Evolutionary conservation across 1,140 invertebrate species (phyloP), one percentile per base, ranked within the genome.

Genomic region (Drosophila orosa): DNA sequence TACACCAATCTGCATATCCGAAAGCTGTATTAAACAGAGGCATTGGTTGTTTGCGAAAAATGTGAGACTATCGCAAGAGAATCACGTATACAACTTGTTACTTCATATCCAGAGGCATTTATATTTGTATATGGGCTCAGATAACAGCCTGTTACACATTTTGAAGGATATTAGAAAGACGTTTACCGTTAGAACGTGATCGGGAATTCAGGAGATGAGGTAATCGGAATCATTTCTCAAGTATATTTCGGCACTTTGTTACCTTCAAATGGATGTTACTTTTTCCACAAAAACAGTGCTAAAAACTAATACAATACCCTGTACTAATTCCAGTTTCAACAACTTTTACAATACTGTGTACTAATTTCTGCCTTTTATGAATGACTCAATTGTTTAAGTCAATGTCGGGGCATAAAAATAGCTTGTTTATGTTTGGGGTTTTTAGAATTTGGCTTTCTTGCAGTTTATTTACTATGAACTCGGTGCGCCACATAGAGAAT

Each of bases 371-470:
- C 22, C 24, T 12, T 44, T 31, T 17, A 44, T 75, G 50, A 75
- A 75, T 74, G 39, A 39, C 45, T 75, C 47, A 75, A 75, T 75
- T 75, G 72, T 67, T 76, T 3, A 29, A 44, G 17, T 54, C 47
- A 52, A 45, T 58, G 52, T 22, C 37, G 13, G 25, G 25, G 31
- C 68, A 22, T 42, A 39, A 42, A 60, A 56, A 76, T 55, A 45
- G 33, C 19, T 29, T 37, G 37, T 25, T n/a, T 61, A n/a, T 39
- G 12, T 27, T 29, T 3, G 10, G 8, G 39, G 13, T 65, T 33
- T 33, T 5, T 22, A 67, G 60, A 65, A 42, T 10, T 52, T 15
- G 19, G 7, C 2, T 12, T n/a, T 47, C 8, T 19, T 29, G 22
- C 33, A 40, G 10, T 33, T 12, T 31, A 10, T 68, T 68, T 63